phyloP scores from a whole-genome alignment of 2,797 vertebrate genomes.

The Tachyglossus aculeatus region DNA sequence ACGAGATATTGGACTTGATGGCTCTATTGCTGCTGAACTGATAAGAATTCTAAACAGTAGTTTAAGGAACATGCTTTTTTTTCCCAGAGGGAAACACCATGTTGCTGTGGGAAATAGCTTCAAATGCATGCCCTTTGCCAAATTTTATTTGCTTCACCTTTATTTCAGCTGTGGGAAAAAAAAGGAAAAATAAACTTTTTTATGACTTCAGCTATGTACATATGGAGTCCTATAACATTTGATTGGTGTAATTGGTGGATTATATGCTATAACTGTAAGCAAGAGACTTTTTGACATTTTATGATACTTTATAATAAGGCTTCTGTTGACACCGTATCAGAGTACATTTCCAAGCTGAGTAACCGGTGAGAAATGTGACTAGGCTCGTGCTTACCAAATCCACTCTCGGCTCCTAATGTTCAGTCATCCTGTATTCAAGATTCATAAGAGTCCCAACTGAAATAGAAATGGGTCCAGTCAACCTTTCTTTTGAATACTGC shows the following conservation, averaged over 20 bases:
- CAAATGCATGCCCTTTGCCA: conserved; percentile 70
- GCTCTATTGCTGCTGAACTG: conserved; percentile 84
- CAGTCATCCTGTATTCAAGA: too few relatives aligned
- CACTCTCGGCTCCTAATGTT: conserved; percentile 42
- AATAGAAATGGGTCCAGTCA: not conserved
- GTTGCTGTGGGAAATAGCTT: conserved; percentile 85
- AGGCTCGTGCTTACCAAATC: not conserved
- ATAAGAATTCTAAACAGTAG: conserved; percentile 84
- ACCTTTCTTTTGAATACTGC: not conserved
- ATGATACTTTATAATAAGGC: conserved; percentile 60
- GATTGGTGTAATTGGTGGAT: conserved; percentile 48
- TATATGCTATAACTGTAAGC: conserved; percentile 26
- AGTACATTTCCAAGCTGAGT: conserved; percentile 28
- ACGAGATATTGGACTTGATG: conserved; percentile 83
- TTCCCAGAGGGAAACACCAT: conserved; percentile 86
- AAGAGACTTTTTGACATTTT: conserved; percentile 48
- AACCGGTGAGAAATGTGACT: conserved; percentile 23
- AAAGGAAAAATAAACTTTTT: conserved; percentile 59
- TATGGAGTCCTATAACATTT: conserved; percentile 58
- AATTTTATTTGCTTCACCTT: conserved; percentile 76
- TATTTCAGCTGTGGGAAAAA: conserved; percentile 81
- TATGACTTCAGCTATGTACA: conserved; percentile 66
- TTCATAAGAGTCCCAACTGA: conserved; percentile 11
- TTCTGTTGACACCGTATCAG: conserved; percentile 47
- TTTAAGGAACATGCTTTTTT: conserved; percentile 88